A percentile compares a stretch with the other conserved stretches of the same genome.
These are phyloP conservation scores for Resseliella maxima DNA, from an alignment of 2,888 invertebrate species.

Conservation along the genomic window DNA sequence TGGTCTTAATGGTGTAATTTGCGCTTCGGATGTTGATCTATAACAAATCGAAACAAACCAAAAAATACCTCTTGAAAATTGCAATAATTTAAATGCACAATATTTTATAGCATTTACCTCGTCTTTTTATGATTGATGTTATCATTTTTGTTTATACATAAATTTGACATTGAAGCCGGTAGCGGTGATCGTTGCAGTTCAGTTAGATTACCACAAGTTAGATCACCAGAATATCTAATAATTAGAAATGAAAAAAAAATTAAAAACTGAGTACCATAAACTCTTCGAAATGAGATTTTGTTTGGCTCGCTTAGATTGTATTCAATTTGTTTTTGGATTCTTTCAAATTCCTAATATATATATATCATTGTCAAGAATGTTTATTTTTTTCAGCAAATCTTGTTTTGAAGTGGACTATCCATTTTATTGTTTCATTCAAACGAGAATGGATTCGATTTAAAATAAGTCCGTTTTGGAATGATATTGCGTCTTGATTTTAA, in stretches of 20 bases:
- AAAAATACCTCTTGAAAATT: neutral
- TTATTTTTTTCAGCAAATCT: too few relatives aligned
- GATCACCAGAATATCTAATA: conserved; percentile 67
- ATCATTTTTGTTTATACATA: conserved; percentile 63
- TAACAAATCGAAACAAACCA: neutral
- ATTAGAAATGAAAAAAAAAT: neutral
- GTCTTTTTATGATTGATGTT: conserved; percentile 57
- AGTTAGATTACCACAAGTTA: conserved; percentile 67
- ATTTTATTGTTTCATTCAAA: too few relatives aligned
- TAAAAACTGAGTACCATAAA: neutral
- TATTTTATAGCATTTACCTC: conserved; percentile 12
- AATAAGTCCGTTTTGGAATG: too few relatives aligned
- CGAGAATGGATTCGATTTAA: too few relatives aligned
- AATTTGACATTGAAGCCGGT: conserved; percentile 67
- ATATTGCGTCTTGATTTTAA: too few relatives aligned
- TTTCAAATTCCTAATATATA: too few relatives aligned
- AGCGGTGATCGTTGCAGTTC: conserved; percentile 65
- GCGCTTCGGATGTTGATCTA: conserved; percentile 59
- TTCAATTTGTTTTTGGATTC: too few relatives aligned
- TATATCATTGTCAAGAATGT: too few relatives aligned
- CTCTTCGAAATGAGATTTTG: neutral
- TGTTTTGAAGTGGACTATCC: too few relatives aligned
- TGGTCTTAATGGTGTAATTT: conserved; percentile 59
- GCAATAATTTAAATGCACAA: neutral
- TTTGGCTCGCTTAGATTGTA: too few relatives aligned